These are phyloP conservation scores for Gulo gulo DNA, from an alignment of 2,113 vertebrate species.

Conservation along the genomic window DNA sequence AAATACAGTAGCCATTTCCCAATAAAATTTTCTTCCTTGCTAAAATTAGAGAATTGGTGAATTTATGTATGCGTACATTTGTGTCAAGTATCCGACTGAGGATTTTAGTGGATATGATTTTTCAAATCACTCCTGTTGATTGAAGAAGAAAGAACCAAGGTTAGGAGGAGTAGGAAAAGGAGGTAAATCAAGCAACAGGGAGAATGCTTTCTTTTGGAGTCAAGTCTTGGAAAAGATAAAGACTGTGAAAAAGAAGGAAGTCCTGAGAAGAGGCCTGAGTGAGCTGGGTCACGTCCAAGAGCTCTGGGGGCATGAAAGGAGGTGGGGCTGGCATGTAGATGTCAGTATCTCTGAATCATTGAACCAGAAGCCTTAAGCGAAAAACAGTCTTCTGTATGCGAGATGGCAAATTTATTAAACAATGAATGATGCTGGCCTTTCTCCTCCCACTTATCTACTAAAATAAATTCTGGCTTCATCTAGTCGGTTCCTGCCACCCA, in stretches of 20 bases:
- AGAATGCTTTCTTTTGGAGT: background rate
- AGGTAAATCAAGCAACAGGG: background rate
- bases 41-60: background rate
- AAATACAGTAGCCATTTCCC: background rate
- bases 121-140: background rate
- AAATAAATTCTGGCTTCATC: background rate
- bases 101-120: background rate
- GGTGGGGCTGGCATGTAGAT: background rate
- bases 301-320: background rate
- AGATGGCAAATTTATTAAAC: background rate
- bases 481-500: background rate
- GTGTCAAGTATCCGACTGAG: background rate
- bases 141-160: background rate
- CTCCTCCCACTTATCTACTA: background rate
- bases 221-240: slow-evolving; percentile 6
- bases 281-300: background rate
- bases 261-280: background rate
- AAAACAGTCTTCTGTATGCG: background rate
- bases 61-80: background rate
- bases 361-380: background rate
- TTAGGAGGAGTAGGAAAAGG: background rate
- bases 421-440: background rate
- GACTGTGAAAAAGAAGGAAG: background rate
- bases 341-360: background rate
- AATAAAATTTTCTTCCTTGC: background rate